Conservation (phyloP, 2,113 vertebrate genomes). For the Mohoua ochrocephala region DNA sequence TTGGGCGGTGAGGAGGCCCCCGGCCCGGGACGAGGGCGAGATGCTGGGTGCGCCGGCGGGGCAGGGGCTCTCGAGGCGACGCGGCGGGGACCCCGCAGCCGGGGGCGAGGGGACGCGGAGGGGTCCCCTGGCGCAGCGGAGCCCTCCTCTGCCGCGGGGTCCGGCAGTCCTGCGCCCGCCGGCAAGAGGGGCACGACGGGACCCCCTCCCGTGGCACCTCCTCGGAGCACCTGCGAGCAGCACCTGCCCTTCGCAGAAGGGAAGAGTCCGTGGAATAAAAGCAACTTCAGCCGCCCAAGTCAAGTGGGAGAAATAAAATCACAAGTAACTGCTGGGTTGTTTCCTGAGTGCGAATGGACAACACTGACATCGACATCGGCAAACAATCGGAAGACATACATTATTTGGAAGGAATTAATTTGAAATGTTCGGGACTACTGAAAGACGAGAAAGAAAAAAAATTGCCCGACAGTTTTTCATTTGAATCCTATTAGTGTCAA, state of each 20-base stretch:
- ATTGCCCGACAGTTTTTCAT: not conserved
- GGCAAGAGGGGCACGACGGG: not conserved
- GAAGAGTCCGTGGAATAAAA: not conserved
- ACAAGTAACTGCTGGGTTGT: not conserved
- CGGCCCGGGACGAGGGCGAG: not conserved
- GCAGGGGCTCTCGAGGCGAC: not conserved
- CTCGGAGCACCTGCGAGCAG: not conserved
- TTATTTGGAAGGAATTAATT: not conserved
- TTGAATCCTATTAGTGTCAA: not conserved
- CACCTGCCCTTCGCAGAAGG: not conserved
- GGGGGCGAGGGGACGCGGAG: not conserved
- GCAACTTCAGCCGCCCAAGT: not conserved
- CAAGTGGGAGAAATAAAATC: not conserved
- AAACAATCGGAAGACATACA: not conserved
- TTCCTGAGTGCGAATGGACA: not conserved
- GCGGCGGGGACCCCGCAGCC: too few relatives aligned
- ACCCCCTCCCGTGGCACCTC: not conserved
- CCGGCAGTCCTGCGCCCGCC: not conserved
- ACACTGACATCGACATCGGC: not conserved
- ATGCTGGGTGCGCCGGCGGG: not conserved
- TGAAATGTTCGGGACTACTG: not conserved
- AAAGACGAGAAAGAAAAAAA: not conserved
- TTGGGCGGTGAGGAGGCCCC: not conserved
- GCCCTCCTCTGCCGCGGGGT: not conserved
- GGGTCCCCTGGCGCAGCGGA: not conserved